Evolutionary conservation across 2,888 invertebrate species (phyloP).

Genomic region (Reticulitermes lucifugus): DNA sequence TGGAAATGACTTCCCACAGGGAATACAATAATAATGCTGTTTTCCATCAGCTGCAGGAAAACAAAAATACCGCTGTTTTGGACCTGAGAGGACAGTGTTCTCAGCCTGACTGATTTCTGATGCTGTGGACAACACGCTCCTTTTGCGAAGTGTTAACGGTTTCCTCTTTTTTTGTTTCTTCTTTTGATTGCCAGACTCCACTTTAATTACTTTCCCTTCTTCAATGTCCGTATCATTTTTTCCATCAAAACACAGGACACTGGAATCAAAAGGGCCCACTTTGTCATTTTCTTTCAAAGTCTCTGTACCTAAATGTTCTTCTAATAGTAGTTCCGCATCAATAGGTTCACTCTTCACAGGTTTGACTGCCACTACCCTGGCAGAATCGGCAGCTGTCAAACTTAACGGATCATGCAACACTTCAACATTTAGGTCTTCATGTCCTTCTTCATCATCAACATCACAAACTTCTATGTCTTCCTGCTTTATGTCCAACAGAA

Average conservation of each 20-base stretch:
- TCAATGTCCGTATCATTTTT: background rate
- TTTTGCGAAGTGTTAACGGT: constrained; percentile 10
- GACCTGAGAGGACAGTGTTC: background rate
- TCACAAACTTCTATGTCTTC: constrained; percentile 47
- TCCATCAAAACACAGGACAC: background rate
- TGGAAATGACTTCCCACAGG: constrained; percentile 27
- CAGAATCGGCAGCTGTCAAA: constrained; percentile 19
- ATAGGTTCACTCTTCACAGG: constrained; percentile 28
- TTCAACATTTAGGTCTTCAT: constrained; percentile 5
- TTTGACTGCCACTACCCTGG: background rate
- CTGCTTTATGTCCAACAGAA: constrained; percentile 43
- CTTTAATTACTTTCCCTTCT: background rate
- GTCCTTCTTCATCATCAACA: constrained; percentile 7
- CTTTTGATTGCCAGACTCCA: constrained; percentile 8
- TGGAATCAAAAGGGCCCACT: background rate
- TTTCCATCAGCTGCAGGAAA: constrained; percentile 28
- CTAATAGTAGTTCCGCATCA: constrained; percentile 22
- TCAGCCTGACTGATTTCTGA: background rate
- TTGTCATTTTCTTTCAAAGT: background rate
- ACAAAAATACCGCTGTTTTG: constrained; percentile 18
- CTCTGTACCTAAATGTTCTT: background rate
- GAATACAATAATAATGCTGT: constrained; percentile 32
- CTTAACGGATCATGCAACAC: constrained; percentile 23
- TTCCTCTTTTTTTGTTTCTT: background rate
- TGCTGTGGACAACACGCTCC: background rate